phyloP scores from a whole-genome alignment of 2,888 invertebrate species.

The Trachelus tabidus region DNA sequence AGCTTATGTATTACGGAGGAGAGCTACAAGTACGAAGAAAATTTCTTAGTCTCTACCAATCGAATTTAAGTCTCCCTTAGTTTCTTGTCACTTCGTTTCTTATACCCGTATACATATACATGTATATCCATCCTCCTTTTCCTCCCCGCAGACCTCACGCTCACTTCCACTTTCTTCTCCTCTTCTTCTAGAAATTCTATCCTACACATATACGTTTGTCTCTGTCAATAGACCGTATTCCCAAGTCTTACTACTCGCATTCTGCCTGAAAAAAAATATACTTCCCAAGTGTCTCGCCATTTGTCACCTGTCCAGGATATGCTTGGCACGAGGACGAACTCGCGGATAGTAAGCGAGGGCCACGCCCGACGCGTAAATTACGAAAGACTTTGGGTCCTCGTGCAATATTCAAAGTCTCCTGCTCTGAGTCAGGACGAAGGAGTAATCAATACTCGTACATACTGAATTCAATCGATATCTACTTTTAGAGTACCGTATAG shows the following conservation, averaged over 20 bases:
- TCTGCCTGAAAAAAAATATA: background rate
- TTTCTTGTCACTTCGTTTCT: background rate
- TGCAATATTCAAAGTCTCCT: background rate
- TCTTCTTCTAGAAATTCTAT: background rate
- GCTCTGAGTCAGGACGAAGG: background rate
- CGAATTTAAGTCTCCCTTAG: background rate
- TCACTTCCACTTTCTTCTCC: background rate
- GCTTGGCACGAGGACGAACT: background rate
- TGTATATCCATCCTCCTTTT: constrained; percentile 13
- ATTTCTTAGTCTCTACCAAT: background rate
- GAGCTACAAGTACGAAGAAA: constrained; percentile 69
- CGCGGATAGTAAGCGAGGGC: background rate
- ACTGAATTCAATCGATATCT: background rate
- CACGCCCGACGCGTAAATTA: background rate
- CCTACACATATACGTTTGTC: background rate
- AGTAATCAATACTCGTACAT: background rate
- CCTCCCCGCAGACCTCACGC: constrained; percentile 13
- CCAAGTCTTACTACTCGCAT: background rate
- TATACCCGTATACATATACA: background rate
- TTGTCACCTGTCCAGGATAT: background rate
- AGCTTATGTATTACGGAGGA: constrained; percentile 74
- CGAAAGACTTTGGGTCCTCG: background rate
- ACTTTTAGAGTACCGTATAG: background rate
- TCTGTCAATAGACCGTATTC: background rate
- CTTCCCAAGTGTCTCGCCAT: background rate